phyloP scores from a whole-genome alignment of 2,888 invertebrate genomes.

The Chalcis sispes region DNA sequence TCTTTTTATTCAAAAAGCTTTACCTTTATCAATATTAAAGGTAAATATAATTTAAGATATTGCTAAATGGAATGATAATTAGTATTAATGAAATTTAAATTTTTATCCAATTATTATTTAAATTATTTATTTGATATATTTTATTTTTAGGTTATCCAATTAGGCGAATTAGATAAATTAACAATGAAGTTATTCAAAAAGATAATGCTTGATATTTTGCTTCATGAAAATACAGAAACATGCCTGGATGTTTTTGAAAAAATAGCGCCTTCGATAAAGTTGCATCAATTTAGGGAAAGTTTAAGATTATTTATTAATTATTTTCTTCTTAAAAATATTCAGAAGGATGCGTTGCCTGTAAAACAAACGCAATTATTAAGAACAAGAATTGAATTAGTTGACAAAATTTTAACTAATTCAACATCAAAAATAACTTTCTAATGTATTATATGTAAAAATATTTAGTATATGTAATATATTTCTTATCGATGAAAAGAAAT shows the following conservation, averaged over 20 bases:
- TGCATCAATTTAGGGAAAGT: slow-evolving; percentile 89
- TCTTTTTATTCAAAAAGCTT: slow-evolving; percentile 86
- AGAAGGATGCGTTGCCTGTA: slow-evolving; percentile 72
- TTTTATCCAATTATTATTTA: slow-evolving; percentile 22
- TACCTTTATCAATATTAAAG: slow-evolving; percentile 91
- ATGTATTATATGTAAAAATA: slow-evolving; percentile 30
- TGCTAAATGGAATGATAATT: neutral
- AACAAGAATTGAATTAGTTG: slow-evolving; percentile 81
- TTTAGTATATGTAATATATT: slow-evolving; percentile 6
- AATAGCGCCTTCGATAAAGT: slow-evolving; percentile 84
- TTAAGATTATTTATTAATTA: slow-evolving; percentile 90
- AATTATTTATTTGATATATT: slow-evolving; percentile 43
- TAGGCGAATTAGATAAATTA: slow-evolving; percentile 88
- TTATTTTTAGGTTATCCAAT: slow-evolving; percentile 84
- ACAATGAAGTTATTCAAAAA: slow-evolving; percentile 88
- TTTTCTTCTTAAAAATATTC: slow-evolving; percentile 85
- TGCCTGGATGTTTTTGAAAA: slow-evolving; percentile 83
- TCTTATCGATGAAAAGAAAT: neutral
- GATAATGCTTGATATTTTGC: slow-evolving; percentile 85
- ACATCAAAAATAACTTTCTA: slow-evolving; percentile 60
- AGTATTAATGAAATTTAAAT: neutral
- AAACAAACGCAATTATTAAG: slow-evolving; percentile 78
- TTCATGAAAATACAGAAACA: slow-evolving; percentile 81
- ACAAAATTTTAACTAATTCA: slow-evolving; percentile 80
- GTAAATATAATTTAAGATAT: slow-evolving; percentile 78